Conservation (phyloP, 2,113 vertebrate species). For the Rissa tridactyla region DNA sequence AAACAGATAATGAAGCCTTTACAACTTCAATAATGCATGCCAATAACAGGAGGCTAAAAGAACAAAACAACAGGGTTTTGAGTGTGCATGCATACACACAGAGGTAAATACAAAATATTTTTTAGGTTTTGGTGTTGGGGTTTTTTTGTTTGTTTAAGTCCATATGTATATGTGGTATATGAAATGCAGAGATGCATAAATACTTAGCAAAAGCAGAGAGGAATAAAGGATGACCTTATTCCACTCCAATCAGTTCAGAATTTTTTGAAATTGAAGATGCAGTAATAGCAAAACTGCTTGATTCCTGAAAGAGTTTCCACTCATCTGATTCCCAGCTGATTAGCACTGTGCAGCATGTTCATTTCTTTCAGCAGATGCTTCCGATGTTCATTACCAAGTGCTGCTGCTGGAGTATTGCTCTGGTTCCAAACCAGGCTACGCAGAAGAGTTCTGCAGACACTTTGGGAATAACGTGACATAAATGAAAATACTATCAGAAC, state of each 20-base stretch:
- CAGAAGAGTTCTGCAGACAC: neutral
- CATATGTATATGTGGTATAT: neutral
- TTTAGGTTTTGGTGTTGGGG: neutral
- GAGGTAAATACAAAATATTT: neutral
- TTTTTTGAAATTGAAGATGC: neutral
- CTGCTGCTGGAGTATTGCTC: neutral
- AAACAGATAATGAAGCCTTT: neutral
- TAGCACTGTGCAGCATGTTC: neutral
- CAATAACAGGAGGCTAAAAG: neutral
- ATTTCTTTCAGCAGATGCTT: conserved; percentile 48
- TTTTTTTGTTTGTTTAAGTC: neutral
- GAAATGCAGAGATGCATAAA: neutral
- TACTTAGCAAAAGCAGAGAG: neutral
- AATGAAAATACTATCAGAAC: neutral
- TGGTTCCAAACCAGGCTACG: neutral
- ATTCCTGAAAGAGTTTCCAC: neutral
- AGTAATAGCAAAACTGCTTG: neutral
- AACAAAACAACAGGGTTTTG: neutral
- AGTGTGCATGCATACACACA: neutral
- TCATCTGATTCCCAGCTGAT: conserved; percentile 28
- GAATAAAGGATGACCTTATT: neutral
- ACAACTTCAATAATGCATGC: neutral
- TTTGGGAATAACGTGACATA: neutral
- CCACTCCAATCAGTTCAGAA: neutral
- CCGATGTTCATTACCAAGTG: neutral